Percentiles rank a stretch among this genome's conserved stretches.
Conservation (phyloP, 1,140 invertebrate genomes). For the Camponotus vicinus region DNA sequence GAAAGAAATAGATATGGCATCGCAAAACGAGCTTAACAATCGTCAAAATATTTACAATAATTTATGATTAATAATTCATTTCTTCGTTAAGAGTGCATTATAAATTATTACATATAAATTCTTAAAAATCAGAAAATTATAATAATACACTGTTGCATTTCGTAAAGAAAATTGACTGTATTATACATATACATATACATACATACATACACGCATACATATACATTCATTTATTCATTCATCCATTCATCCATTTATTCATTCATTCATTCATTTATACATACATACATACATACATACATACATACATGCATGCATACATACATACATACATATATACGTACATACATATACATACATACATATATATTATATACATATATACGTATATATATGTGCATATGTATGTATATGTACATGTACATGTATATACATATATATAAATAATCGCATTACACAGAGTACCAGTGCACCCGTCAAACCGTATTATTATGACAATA, state of each 20-base stretch:
- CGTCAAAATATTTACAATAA: constrained; percentile 77
- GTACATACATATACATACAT: not conserved
- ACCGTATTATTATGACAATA: constrained; percentile 18
- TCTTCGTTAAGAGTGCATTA: constrained; percentile 54
- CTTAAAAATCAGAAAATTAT: constrained; percentile 64
- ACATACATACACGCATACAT: too few species aligned
- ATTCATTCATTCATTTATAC: too few species aligned
- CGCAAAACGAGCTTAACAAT: constrained; percentile 58
- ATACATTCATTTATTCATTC: too few species aligned
- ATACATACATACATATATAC: not conserved
- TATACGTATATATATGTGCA: too few species aligned
- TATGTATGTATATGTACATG: too few species aligned
- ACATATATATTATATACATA: not conserved
- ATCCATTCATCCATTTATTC: too few species aligned
- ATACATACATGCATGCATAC: not conserved
- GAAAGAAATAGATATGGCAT: constrained; percentile 65
- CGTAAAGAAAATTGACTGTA: constrained; percentile 13
- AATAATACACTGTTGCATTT: constrained; percentile 33
- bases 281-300: not conserved
- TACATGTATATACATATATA: not conserved
- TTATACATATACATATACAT: not conserved
- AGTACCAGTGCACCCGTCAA: constrained; percentile 23
- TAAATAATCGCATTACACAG: not conserved
- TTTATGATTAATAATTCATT: constrained; percentile 68
- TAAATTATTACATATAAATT: constrained; percentile 70